phyloP scores from a whole-genome alignment of 1,140 invertebrate genomes.

The Drosophila eugracilis region DNA sequence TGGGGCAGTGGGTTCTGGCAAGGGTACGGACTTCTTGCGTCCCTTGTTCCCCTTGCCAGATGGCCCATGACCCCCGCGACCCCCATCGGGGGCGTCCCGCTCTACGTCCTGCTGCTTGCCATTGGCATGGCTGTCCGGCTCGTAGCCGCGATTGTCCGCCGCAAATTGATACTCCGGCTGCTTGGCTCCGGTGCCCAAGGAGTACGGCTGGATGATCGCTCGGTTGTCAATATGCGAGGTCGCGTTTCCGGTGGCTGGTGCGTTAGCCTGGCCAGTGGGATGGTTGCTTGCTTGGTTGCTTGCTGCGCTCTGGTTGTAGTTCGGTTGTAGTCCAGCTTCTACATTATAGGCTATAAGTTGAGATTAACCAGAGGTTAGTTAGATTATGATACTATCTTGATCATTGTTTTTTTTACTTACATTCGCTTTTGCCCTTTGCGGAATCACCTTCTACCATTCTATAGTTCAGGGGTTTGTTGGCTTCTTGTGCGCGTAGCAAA shows the following conservation, averaged over 20 bases:
- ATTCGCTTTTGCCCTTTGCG: constrained; percentile 90
- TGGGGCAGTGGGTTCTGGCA: constrained; percentile 82
- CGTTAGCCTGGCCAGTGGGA: constrained; percentile 45
- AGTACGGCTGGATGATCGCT: constrained; percentile 80
- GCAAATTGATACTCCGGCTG: constrained; percentile 81
- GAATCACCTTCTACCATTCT: constrained; percentile 93
- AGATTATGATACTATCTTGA: background rate
- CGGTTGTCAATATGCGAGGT: constrained; percentile 74
- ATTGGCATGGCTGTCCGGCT: constrained; percentile 65
- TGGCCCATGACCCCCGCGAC: constrained; percentile 47
- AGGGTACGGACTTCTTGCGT: constrained; percentile 72
- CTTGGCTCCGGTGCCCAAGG: constrained; percentile 58
- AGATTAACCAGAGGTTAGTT: background rate
- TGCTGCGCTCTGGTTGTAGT: constrained; percentile 88
- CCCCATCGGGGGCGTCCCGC: constrained; percentile 63
- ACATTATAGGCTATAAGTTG: constrained; percentile 82
- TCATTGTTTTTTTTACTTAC: constrained; percentile 86
- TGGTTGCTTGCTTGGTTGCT: constrained; percentile 69
- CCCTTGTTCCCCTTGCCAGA: constrained; percentile 38
- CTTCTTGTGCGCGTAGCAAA: constrained; percentile 81
- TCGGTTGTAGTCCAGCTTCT: constrained; percentile 90
- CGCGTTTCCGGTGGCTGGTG: constrained; percentile 29
- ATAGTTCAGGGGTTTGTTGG: constrained; percentile 86
- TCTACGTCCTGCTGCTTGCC: constrained; percentile 83
- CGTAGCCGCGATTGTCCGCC: constrained; percentile 76